phyloP scores from a whole-genome alignment of 2,888 invertebrate species.

The Drosophila neonasuta region DNA sequence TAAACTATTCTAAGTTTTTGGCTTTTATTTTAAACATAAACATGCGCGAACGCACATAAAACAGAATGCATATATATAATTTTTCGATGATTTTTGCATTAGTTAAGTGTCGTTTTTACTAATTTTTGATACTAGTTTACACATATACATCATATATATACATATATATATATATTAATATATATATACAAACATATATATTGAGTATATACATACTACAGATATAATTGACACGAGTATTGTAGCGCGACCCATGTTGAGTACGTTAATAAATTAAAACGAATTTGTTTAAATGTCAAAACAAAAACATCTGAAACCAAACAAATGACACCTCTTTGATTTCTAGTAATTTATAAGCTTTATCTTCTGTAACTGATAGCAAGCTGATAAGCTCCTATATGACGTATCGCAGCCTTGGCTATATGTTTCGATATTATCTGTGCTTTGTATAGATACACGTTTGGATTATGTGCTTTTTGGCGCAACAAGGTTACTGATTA shows the following conservation, averaged over 20 bases:
- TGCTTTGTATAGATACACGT: constrained; percentile 7
- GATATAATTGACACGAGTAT: constrained; percentile 62
- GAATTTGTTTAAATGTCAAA: constrained; percentile 75
- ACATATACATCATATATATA: constrained; percentile 58
- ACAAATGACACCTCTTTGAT: constrained; percentile 35
- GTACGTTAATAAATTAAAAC: constrained; percentile 75
- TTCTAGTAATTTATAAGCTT: constrained; percentile 29
- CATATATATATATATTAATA: constrained; percentile 48
- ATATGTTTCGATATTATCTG: constrained; percentile 35
- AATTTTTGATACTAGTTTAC: constrained; percentile 76
- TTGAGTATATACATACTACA: constrained; percentile 52
- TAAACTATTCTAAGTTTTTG: constrained; percentile 64
- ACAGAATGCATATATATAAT: constrained; percentile 48
- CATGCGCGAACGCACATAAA: constrained; percentile 36
- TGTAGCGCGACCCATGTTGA: constrained; percentile 71
- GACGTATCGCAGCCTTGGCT: constrained; percentile 28
- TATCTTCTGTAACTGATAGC: constrained; percentile 32
- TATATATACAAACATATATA: constrained; percentile 51
- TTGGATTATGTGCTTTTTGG: background rate
- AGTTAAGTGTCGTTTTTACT: constrained; percentile 73
- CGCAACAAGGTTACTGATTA: constrained; percentile 18
- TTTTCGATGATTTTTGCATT: constrained; percentile 69
- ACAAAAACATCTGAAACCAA: constrained; percentile 31
- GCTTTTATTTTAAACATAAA: constrained; percentile 61
- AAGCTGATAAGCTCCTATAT: constrained; percentile 37